Evolutionary conservation across 2,888 invertebrate genomes (phyloP), one percentile per base, ranked within the genome.

Genomic region (Drosophila limbata): DNA sequence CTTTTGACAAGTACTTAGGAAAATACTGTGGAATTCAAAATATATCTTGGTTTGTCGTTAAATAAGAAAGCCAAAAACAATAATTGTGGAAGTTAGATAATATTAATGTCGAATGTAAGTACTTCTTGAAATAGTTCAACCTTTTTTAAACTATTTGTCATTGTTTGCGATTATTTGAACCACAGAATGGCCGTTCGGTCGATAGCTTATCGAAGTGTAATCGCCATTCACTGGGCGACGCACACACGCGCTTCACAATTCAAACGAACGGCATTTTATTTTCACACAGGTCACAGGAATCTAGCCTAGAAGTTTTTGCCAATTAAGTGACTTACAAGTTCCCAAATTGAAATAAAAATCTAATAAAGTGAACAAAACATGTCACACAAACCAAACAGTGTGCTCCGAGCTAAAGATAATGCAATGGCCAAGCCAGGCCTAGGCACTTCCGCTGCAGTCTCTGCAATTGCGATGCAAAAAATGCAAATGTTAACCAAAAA

Each of bases 221-320:
- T 73, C 59, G 74, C 11, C 33, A 59, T 69, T 81, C 69, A 50
- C 47, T 2, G 8, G 8, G 17, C 11, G 15, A 59, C 73, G 45
- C 17, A 42, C 15, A 48, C 72, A 65, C 69, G 70, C 84, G 88
- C 84, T 88, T 84, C 67, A 19, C 33, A 83, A 86, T 86, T 90
- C 69, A 84, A 85, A 88, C 72, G 69, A 89, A 91, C 89, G 89
- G 89, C 89, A 89, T 90, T 90, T 88, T 81, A 65, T 79, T 81
- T 79, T 80, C 75, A 67, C 72, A 68, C 17, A 35, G 62, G n/a
- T 63, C 60, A 75, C 40, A 42, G 66, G 51, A 39, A 50, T 50
- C 47, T 47, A 45, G 39, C 25, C 37, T 42, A 45, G 17, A 55
- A 47, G 40, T 63, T 68, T 62, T 44, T 33, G 35, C 31, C 51